Evolutionary conservation across 2,888 invertebrate genomes (phyloP), one percentile per base, ranked within the genome.

Genomic region (Oeneis ivallda): DNA sequence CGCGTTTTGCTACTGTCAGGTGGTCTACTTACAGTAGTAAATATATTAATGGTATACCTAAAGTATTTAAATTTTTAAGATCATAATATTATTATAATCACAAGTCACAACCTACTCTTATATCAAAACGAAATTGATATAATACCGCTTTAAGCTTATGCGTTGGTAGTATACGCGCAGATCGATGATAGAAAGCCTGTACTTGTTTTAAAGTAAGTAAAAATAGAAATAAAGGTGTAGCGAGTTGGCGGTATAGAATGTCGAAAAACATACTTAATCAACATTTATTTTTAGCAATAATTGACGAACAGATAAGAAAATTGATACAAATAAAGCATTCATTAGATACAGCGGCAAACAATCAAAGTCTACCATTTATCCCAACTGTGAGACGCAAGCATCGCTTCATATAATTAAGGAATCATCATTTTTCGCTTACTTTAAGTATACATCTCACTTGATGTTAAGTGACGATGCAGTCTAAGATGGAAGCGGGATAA

Each of bases 341-440:
- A 70, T 57, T 83, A 83, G 77, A 65, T 89, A 89, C 90, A 89
- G 88, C 89, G 64, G 73, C 80, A 86, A 83, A 78, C 70, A 84
- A 85, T 72, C 74, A 71, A 84, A 82, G 66, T 76, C 75, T 84
- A 84, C 77, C 77, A 80, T 78, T 54, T 56, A 41, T 17, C 1
- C 17, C 19, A 41, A 19, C 41, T 56, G 41, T 41, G 5, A 11
- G 15, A 19, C 19, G 17, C 39, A 6, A 19, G 11, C 19, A 13
- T 56, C 41, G n/a, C 19, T 54, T 54, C 4, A 9, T 11, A 54
- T 17, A 11, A 11, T 37, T 9, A 41, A 11, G 17, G 11, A 19
- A 39, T 39, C 13, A 8, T 41, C 34, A 53, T 37, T 50, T 32
- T 13, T 13, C 50, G 13, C 50, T 50, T 26, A 32, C 26, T 32